These are phyloP conservation scores for Gymnoscopelus braueri DNA, from an alignment of 2,797 vertebrate genomes.

Conservation along the genomic window DNA sequence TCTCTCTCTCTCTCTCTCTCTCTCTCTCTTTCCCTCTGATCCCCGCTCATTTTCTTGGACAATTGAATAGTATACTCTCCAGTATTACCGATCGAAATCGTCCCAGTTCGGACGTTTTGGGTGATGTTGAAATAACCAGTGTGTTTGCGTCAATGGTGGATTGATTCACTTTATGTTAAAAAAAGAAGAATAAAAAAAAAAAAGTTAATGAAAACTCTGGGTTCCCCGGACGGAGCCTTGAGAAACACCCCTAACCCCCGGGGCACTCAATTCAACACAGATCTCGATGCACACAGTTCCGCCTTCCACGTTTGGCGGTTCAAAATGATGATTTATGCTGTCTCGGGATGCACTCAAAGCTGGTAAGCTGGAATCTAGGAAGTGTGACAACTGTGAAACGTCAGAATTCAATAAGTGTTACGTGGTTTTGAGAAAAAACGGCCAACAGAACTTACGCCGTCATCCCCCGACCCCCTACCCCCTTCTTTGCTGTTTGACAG, in stretches of 20 bases:
- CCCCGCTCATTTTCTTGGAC: conserved; percentile 38
- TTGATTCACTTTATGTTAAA: conserved; percentile 48
- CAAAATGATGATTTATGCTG: conserved; percentile 14
- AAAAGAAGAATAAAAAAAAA: conserved; percentile 9
- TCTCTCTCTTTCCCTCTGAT: background rate
- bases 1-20: background rate
- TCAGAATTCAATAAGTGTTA: background rate
- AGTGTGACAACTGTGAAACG: background rate
- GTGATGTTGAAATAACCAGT: conserved; percentile 54
- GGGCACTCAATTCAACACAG: conserved; percentile 1
- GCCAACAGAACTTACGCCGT: conserved; percentile 52
- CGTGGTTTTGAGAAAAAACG: conserved; percentile 35
- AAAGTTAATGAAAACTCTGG: background rate
- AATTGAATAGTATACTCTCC: conserved; percentile 56
- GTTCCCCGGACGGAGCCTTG: conserved; percentile 39
- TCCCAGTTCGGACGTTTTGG: conserved; percentile 47
- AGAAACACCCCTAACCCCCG: conserved; percentile 28
- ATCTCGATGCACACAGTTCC: conserved; percentile 13
- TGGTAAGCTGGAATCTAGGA: no score
- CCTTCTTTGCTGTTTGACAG: conserved; percentile 66
- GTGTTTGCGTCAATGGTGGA: conserved; percentile 58
- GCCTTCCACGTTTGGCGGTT: background rate
- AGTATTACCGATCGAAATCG: conserved; percentile 48
- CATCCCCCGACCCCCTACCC: background rate
- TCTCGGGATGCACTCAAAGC: no score